Percentiles rank a stretch among this genome's conserved stretches.
These are phyloP conservation scores for Ahaetulla prasina DNA, from an alignment of 2,113 vertebrate genomes.

Conservation along the genomic window DNA sequence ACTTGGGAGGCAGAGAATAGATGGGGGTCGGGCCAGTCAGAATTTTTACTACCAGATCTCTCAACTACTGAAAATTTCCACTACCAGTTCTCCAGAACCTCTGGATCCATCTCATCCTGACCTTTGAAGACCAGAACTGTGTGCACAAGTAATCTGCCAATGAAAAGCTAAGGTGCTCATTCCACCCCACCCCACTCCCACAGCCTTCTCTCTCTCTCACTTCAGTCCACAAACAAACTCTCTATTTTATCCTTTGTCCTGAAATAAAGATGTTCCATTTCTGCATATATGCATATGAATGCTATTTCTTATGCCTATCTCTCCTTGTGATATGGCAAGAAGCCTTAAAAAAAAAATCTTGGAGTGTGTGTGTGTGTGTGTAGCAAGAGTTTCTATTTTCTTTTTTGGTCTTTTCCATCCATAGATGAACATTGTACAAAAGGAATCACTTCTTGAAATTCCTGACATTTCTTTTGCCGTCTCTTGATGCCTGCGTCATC, in stretches of 20 bases:
- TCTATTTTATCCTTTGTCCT: background rate
- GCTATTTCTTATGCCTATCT: background rate
- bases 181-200: no score
- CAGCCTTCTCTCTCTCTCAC: background rate
- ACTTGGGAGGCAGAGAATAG: no score
- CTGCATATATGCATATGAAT: background rate
- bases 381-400: background rate
- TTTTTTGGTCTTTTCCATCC: background rate
- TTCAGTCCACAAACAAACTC: background rate
- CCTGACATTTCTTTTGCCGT: background rate
- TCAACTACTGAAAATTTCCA: no score
- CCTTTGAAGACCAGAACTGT: background rate
- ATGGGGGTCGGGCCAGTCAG: no score
- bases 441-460: background rate
- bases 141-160: background rate
- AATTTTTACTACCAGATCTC: no score
- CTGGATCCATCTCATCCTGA: background rate
- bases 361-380: no score
- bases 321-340: background rate
- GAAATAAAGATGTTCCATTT: background rate
- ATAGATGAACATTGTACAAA: background rate
- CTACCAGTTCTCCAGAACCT: no score
- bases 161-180: background rate
- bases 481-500: background rate
- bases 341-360: background rate